These are phyloP conservation scores for Solea senegalensis DNA, from an alignment of 2,113 vertebrate species.

Conservation along the genomic window DNA sequence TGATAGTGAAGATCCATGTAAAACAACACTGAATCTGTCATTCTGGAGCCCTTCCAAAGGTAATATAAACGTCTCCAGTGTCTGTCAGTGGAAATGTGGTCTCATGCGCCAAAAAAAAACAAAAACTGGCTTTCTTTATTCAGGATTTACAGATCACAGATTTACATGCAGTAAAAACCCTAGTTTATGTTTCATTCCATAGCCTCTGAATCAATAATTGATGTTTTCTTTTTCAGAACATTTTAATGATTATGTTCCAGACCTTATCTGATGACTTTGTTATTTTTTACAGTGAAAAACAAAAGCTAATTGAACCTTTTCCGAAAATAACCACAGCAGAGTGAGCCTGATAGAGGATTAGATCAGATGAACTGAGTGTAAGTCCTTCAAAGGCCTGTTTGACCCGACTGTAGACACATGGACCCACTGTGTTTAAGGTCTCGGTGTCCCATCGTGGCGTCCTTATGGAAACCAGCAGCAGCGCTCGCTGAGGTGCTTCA, in stretches of 20 bases:
- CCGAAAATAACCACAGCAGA: neutral
- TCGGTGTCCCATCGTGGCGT: neutral
- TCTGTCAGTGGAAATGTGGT: neutral
- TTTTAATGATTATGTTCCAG: no score
- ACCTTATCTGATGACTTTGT: no score
- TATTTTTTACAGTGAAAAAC: neutral
- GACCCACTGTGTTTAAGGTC: neutral
- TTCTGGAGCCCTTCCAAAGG: neutral
- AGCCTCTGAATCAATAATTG: no score
- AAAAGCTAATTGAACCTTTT: neutral
- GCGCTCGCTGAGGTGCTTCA: constrained; percentile 13
- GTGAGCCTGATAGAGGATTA: neutral
- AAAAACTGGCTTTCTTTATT: neutral
- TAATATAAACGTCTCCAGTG: neutral
- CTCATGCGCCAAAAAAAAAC: neutral
- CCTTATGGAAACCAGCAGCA: constrained; percentile 14
- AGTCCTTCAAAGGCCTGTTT: neutral
- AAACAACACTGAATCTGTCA: neutral
- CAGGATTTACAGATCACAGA: constrained; percentile 1
- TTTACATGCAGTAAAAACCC: constrained; percentile 11
- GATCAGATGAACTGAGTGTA: neutral
- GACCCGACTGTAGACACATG: neutral
- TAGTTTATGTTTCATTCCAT: neutral
- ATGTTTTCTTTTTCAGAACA: no score
- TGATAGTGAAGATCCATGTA: neutral